Evolutionary conservation across 2,797 vertebrate species (phyloP).

Genomic region (Echeneis naucrates): DNA sequence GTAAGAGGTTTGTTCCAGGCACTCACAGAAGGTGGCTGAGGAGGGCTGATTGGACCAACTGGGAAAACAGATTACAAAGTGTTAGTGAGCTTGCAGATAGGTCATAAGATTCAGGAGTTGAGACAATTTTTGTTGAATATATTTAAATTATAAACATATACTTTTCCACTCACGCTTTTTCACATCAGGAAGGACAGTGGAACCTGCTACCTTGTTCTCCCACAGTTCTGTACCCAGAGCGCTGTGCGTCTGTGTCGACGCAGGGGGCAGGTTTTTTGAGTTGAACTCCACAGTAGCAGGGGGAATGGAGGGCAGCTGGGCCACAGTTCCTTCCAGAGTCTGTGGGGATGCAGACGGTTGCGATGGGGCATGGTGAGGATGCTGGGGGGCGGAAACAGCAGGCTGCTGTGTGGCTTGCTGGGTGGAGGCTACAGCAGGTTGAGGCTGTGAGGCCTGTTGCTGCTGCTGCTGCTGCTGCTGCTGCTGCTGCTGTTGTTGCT

Average conservation of each 20-base stretch:
- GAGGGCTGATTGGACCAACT: slow-evolving; percentile 98
- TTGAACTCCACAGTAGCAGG: slow-evolving; percentile 79
- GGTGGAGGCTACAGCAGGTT: slow-evolving; percentile 59
- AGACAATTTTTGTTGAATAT: background rate
- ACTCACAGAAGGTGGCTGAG: slow-evolving; percentile 96
- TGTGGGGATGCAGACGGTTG: slow-evolving; percentile 79
- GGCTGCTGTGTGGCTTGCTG: slow-evolving; percentile 68
- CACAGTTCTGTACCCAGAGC: slow-evolving; percentile 93
- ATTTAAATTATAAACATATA: background rate
- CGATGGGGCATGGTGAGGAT: slow-evolving; percentile 81
- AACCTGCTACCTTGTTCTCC: slow-evolving; percentile 92
- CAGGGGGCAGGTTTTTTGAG: slow-evolving; percentile 85
- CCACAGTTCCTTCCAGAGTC: slow-evolving; percentile 79
- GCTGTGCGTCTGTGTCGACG: slow-evolving; percentile 84
- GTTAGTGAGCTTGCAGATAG: background rate
- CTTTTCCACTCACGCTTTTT: slow-evolving; percentile 92
- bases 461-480: slow-evolving; percentile 66
- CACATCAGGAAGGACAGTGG: slow-evolving; percentile 90
- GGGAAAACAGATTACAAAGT: slow-evolving; percentile 50
- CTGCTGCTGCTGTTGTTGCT: slow-evolving; percentile 67
- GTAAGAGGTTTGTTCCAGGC: slow-evolving; percentile 99
- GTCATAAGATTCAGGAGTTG: background rate
- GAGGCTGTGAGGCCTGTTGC: slow-evolving; percentile 68
- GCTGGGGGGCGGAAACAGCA: slow-evolving; percentile 77
- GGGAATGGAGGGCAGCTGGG: slow-evolving; percentile 73